Base-by-base conservation (phyloP, 1,140 invertebrate genomes). In the Choristoneura fumiferana region DNA sequence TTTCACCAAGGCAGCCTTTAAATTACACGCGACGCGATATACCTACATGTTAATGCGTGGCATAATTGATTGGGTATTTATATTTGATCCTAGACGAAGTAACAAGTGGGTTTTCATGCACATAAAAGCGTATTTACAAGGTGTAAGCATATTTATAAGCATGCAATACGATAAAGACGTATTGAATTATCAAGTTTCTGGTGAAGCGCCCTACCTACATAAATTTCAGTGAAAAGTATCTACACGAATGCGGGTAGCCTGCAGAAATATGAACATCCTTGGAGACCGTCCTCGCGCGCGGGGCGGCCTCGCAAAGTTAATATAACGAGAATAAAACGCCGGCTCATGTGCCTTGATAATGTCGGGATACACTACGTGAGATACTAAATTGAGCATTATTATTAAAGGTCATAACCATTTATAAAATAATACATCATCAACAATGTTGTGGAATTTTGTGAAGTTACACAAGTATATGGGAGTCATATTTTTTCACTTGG, bases 251-350 rank as follows among this genome's bases (percentile, higher is more conserved):
- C 22, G 43, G 17, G n/a, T 10, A 49, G 43, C 1, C 18, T 33
- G 43, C 18, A 49, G 40, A 45, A 45, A 49, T 49, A 49, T 49
- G 43, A 49, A 49, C 43, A 33, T 49, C 43, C 43, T 49, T 49
- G 43, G 43, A 49, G 43, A 49, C 43, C 43, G 43, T 18, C 43
- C 40, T 45, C 18, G 40, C 8, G 39, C 18, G 40, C 8, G 39
- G 39, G 14, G 15, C 43, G 43, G 43, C 43, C 43, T 49, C 43
- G 43, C 15, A 9, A 12, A 18, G 43, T 49, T 33, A 49, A 49
- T 49, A 49, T 49, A 49, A 29, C 18, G 9, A 49, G 43, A 49
- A 49, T 49, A 33, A 49, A 49, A 49, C 22, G 22, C 22, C 22
- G 22, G 22, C 22, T 29, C 22, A 6, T 49, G 22, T 12, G n/a